These are phyloP conservation scores for Iphiclides podalirius DNA, from an alignment of 2,888 invertebrate species.

Conservation along the genomic window DNA sequence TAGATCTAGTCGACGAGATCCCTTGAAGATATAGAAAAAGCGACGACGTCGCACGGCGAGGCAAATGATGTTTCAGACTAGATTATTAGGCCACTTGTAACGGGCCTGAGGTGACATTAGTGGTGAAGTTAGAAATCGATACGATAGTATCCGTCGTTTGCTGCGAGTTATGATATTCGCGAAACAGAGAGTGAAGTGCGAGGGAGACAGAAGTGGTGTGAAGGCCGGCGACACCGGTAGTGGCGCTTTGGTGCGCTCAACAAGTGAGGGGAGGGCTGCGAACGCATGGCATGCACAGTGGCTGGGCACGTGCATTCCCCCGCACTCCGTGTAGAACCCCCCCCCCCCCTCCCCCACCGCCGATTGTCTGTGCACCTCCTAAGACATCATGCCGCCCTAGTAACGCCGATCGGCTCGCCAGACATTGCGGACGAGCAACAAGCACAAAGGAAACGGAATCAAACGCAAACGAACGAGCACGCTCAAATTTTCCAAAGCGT, in stretches of 20 bases:
- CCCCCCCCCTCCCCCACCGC: constrained; percentile 47
- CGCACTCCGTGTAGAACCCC: constrained; percentile 34
- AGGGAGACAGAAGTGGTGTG: constrained; percentile 38
- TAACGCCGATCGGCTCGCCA: constrained; percentile 69
- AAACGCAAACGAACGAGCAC: background rate
- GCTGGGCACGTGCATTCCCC: constrained; percentile 48
- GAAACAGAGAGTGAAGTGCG: constrained; percentile 19
- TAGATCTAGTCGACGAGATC: no score
- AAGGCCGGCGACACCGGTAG: constrained; percentile 37
- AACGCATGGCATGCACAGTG: constrained; percentile 68
- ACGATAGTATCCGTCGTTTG: constrained; percentile 13
- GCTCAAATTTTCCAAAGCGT: no score
- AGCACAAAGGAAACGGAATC: constrained; percentile 11
- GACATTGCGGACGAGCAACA: constrained; percentile 60
- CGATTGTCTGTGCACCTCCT: constrained; percentile 55
- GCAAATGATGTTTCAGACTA: background rate
- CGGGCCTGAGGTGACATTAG: background rate
- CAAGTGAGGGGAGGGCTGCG: constrained; percentile 62
- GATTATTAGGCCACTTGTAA: background rate
- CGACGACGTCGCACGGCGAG: no score
- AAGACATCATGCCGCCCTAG: constrained; percentile 54
- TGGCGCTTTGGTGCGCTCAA: constrained; percentile 51
- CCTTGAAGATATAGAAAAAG: no score
- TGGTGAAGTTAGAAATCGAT: constrained; percentile 17
- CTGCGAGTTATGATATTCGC: constrained; percentile 17